Percentiles rank a stretch among this genome's conserved stretches.
Conservation (phyloP, 2,797 vertebrate genomes). For the Mus spretus region DNA sequence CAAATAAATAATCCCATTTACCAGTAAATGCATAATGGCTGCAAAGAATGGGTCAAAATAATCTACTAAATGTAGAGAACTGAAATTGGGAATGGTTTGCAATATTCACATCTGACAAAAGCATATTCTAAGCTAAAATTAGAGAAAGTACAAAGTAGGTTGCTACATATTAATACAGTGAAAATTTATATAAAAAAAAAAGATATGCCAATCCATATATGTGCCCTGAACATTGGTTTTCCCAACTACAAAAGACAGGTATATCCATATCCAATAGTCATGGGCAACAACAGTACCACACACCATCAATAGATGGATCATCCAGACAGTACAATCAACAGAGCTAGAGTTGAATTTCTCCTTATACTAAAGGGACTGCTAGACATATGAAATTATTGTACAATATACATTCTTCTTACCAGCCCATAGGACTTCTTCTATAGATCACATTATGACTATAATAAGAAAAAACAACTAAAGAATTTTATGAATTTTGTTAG, state of each 20-base stretch:
- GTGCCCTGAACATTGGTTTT: neutral
- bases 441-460: neutral
- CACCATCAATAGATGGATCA: neutral
- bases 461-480: neutral
- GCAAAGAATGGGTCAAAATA: neutral
- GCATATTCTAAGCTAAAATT: neutral
- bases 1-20: neutral
- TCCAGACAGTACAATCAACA: neutral
- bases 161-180: neutral
- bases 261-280: neutral
- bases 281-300: neutral
- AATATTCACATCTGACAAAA: neutral
- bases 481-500: neutral
- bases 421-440: neutral
- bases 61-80: neutral
- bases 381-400: neutral
- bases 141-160: neutral
- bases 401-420: neutral
- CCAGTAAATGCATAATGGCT: neutral
- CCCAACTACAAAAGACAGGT: neutral
- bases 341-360: neutral
- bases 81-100: neutral
- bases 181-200: neutral
- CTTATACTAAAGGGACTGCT: neutral
- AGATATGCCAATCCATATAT: neutral